Conservation (phyloP, 2,113 vertebrate genomes). For the Plestiodon gilberti region DNA sequence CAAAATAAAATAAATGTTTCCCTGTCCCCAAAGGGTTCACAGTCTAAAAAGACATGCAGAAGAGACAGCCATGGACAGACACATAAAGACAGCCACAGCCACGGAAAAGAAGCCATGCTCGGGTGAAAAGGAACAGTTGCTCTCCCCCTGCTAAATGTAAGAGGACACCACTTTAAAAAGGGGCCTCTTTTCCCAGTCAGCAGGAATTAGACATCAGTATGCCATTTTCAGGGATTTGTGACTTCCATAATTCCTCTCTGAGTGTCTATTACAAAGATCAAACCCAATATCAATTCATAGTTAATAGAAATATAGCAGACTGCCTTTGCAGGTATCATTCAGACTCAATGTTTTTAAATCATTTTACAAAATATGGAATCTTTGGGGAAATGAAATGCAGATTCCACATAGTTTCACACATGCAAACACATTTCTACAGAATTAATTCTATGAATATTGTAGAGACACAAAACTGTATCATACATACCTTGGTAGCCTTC, state of each 20-base stretch:
- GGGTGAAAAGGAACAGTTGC: too few relatives aligned
- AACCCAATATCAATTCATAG: background rate
- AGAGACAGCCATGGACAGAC: too few relatives aligned
- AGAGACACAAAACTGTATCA: too few relatives aligned
- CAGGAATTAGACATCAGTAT: background rate
- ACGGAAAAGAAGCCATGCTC: background rate
- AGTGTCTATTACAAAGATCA: background rate
- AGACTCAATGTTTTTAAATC: background rate
- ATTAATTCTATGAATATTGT: background rate
- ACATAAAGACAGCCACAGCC: too few relatives aligned
- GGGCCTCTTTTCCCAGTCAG: background rate
- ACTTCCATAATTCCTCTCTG: background rate
- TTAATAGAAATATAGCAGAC: background rate
- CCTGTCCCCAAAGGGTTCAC: too few relatives aligned
- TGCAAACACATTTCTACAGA: background rate
- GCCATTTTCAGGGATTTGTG: background rate
- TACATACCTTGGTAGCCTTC: slow-evolving; percentile 94
- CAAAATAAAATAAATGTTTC: too few relatives aligned
- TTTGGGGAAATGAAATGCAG: background rate
- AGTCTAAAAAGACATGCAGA: too few relatives aligned
- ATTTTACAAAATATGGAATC: background rate
- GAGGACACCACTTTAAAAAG: background rate
- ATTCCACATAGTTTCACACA: background rate
- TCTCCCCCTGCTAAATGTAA: too few relatives aligned
- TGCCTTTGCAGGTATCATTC: background rate